These are phyloP conservation scores for Paratilapia polleni DNA, from an alignment of 2,113 vertebrate genomes.

Conservation along the genomic window DNA sequence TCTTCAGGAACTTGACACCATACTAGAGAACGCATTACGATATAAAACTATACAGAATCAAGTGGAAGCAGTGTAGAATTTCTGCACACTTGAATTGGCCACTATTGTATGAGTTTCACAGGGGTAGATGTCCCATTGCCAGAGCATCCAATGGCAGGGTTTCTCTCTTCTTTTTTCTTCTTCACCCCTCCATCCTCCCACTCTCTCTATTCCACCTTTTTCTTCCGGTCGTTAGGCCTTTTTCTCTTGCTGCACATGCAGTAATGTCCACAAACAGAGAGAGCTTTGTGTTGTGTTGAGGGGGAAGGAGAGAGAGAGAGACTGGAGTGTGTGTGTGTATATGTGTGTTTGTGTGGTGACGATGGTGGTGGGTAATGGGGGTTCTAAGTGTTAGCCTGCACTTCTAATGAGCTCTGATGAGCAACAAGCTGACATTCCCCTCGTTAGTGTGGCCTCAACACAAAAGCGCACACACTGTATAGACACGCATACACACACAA, in stretches of 20 bases:
- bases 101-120: constrained; percentile 2
- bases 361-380: constrained; percentile 42
- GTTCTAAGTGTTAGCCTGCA: constrained; percentile 61
- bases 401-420: constrained; percentile 73
- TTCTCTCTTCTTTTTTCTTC: constrained; percentile 21
- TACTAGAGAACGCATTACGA: neutral
- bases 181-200: neutral
- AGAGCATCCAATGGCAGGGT: constrained; percentile 16
- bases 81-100: constrained; percentile 1
- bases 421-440: constrained; percentile 66
- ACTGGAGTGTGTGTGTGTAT: constrained; percentile 46
- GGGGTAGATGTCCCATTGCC: constrained; percentile 13
- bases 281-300: constrained; percentile 71
- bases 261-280: constrained; percentile 77
- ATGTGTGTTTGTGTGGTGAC: constrained; percentile 29
- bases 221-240: constrained; percentile 72
- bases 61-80: neutral
- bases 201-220: constrained; percentile 50
- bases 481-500: neutral
- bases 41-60: neutral
- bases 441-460: constrained; percentile 63
- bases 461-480: constrained; percentile 37
- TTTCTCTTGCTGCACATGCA: constrained; percentile 64
- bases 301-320: constrained; percentile 29
- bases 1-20: accelerated